Base-by-base conservation (phyloP, 2,113 vertebrate genomes). In the Clarias batrachus region DNA sequence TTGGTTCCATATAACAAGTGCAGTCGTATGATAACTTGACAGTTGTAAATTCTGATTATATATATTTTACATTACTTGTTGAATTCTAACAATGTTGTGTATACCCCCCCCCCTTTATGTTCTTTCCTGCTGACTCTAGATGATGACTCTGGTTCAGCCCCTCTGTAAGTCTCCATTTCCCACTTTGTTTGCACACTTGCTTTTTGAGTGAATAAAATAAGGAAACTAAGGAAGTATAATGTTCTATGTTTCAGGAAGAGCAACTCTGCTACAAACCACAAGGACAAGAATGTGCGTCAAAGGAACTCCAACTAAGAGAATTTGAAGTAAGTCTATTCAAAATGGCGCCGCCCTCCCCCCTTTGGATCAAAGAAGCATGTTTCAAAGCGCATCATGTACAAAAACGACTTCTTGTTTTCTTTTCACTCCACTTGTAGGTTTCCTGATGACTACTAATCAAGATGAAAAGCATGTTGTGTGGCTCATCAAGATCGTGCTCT, bases 281-380 rank as follows among this genome's bases (percentile, higher is more conserved):
- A 97, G 92, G 97, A 96, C 93, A 97, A 97, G 92, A 96, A 95
- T 0, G 94, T 99, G 81, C 97, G 98, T 85, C 97, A 99, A 94
- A 97, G 98, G 91, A 99, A 98, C 0, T 95, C 96, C 0, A 98
- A 96, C 93, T 99, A 93, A 93, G 2, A 89, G 92, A 90, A 89
- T 87, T 74, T 92, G 78, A 41, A 81, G 91, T 93, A 91, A 93
- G 76, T 84, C 1, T 0, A 3, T 6, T 60, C 60, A 66, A 68
- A 56, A 65, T 2, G 5, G 14, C 27, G 54, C n/a, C 0, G 0
- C 90, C 87, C 65, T 81, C 21, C 63, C 27, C 10, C 25, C 14
- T 25, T 57, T 30, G 3, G 14, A 37, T 66, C 27, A 48, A 57
- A 25, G 10, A 0, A 33, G 10, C 30, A 54, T 30, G 5, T 33